phyloP scores from a whole-genome alignment of 2,888 invertebrate genomes.

The Altica lythri region DNA sequence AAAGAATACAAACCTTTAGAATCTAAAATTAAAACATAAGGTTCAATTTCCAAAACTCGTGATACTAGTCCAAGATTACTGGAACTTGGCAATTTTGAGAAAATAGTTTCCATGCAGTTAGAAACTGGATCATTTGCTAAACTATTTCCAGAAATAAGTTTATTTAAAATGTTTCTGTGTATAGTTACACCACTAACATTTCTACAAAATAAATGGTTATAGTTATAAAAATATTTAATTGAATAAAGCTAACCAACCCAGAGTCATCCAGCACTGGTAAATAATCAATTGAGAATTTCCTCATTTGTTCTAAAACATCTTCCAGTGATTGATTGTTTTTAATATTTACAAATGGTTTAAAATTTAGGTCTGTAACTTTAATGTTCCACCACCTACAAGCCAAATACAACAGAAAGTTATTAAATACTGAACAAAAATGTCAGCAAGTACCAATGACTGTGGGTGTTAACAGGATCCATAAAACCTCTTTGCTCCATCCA shows the following conservation, averaged over 20 bases:
- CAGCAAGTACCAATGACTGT: conserved; percentile 50
- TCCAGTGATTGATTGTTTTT: conserved; percentile 63
- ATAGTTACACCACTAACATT: conserved; percentile 71
- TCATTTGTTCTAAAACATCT: conserved; percentile 72
- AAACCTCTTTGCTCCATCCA: conserved; percentile 85
- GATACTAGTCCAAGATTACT: conserved; percentile 77
- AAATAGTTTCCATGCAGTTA: conserved; percentile 72
- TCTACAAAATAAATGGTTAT: conserved; percentile 51
- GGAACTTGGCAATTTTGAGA: conserved; percentile 69
- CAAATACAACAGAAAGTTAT: conserved; percentile 43
- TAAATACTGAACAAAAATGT: neutral
- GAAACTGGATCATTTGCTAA: conserved; percentile 66
- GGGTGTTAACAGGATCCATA: conserved; percentile 41
- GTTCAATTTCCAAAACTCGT: conserved; percentile 77
- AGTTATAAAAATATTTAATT: neutral
- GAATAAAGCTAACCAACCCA: conserved; percentile 48
- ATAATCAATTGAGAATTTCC: conserved; percentile 67
- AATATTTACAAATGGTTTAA: conserved; percentile 63
- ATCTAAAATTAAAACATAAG: conserved; percentile 72
- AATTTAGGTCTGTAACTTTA: conserved; percentile 62
- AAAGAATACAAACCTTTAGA: conserved; percentile 48
- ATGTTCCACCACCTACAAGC: conserved; percentile 88
- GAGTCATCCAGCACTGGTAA: conserved; percentile 66
- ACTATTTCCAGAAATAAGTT: conserved; percentile 67
- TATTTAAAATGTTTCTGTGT: conserved; percentile 69